Conservation (phyloP, 2,797 vertebrate genomes). For the Sebastes diaconus region DNA sequence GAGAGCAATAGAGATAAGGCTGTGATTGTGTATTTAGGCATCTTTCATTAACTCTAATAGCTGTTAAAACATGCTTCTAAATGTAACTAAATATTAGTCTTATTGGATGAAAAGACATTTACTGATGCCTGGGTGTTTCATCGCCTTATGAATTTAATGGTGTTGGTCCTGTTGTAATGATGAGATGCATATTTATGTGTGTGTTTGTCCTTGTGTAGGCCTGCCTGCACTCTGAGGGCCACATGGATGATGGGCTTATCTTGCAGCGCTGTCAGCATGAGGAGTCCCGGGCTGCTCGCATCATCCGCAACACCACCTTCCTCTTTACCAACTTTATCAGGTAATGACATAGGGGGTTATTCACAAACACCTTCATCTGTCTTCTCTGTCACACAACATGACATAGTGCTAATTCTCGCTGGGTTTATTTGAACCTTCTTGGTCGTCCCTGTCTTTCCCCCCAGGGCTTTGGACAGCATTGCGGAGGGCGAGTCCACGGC, state of each 20-base stretch:
- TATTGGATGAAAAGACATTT: neutral
- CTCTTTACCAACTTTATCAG: constrained; percentile 95
- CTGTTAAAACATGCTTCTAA: neutral
- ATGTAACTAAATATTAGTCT: neutral
- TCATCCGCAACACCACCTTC: constrained; percentile 93
- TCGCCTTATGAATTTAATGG: neutral
- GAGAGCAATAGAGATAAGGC: neutral
- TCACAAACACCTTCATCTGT: neutral
- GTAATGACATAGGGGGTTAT: constrained; percentile 72
- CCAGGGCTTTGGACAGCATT: constrained; percentile 68
- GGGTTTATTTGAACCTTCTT: neutral
- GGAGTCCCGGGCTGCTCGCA: constrained; percentile 95
- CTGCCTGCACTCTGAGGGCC: constrained; percentile 95
- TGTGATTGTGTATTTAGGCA: neutral
- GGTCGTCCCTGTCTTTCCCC: neutral
- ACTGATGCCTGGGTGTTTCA: neutral
- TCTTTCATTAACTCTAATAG: neutral
- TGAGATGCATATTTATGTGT: neutral
- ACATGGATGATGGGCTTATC: constrained; percentile 96
- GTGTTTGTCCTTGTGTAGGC: constrained; percentile 78
- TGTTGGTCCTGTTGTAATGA: neutral
- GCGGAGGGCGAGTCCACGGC: constrained; percentile 86
- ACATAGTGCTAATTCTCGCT: neutral
- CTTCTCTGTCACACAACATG: neutral
- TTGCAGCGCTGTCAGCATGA: constrained; percentile 95